Percentiles rank a stretch among this genome's conserved stretches.
phyloP scores from a whole-genome alignment of 2,888 invertebrate genomes.

The Sesamia inferens region DNA sequence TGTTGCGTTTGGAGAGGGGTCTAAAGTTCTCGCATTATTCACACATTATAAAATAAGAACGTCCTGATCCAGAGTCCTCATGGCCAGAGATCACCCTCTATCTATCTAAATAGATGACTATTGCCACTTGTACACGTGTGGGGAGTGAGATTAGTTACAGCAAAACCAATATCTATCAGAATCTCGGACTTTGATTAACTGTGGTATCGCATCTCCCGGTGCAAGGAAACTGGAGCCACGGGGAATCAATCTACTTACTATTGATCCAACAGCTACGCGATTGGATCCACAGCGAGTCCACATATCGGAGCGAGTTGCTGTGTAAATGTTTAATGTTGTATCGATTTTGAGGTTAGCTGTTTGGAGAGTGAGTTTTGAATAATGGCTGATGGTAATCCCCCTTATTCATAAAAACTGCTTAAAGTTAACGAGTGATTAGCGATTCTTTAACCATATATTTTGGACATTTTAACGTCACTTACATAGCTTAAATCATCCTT shows the following conservation, averaged over 20 bases:
- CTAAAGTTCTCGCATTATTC: not conserved
- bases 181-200: constrained; percentile 38
- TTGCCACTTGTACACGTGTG: not conserved
- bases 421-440: too few species aligned
- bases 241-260: constrained; percentile 57
- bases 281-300: constrained; percentile 16
- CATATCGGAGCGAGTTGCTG: constrained; percentile 10
- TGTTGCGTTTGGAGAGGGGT: too few species aligned
- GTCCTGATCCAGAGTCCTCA: too few species aligned
- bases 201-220: constrained; percentile 47
- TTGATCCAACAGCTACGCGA: constrained; percentile 44
- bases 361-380: not conserved
- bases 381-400: too few species aligned
- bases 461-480: too few species aligned
- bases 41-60: not conserved
- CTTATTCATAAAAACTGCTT: too few species aligned
- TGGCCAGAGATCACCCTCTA: too few species aligned
- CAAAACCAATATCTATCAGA: constrained; percentile 20
- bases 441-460: too few species aligned
- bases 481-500: too few species aligned
- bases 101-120: not conserved
- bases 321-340: constrained; percentile 49
- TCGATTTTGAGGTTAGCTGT: constrained; percentile 29
- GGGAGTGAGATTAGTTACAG: not conserved
- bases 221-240: constrained; percentile 55